phyloP scores from a whole-genome alignment of 2,888 invertebrate species.

The Invenusta paracnida region DNA sequence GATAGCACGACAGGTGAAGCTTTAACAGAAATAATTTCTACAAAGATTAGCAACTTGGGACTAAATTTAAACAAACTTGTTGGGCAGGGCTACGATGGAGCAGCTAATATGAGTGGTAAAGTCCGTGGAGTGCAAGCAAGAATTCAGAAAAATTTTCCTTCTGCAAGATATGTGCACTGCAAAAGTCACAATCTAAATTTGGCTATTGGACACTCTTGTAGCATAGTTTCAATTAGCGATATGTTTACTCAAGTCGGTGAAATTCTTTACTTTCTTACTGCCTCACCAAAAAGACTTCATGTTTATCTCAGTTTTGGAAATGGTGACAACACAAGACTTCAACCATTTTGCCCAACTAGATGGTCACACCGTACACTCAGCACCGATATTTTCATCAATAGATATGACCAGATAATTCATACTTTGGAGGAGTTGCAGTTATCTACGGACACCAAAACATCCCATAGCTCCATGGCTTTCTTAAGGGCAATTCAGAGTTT shows the following conservation, averaged over 20 bases:
- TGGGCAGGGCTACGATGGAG: background rate
- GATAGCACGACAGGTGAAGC: background rate
- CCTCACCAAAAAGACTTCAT: slow-evolving; percentile 3
- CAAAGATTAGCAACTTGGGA: background rate
- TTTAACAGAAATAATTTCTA: background rate
- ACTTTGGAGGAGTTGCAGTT: slow-evolving; percentile 29
- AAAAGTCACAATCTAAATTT: slow-evolving; percentile 11
- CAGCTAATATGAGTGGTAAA: background rate
- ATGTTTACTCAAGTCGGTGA: background rate
- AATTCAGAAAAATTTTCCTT: background rate
- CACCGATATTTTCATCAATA: slow-evolving; percentile 16
- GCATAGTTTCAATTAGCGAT: background rate
- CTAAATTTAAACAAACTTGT: background rate
- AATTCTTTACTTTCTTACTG: background rate
- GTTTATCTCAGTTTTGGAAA: background rate
- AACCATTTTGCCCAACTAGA: background rate
- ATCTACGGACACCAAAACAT: slow-evolving; percentile 27
- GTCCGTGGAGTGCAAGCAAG: background rate
- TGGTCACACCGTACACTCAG: background rate
- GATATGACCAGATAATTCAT: slow-evolving; percentile 29
- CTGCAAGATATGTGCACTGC: background rate
- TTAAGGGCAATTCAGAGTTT: slow-evolving; percentile 29
- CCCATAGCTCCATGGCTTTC: slow-evolving; percentile 26
- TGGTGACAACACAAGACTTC: background rate
- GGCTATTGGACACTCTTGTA: background rate